Conservation (phyloP, 2,113 vertebrate species). For the Nerophis ophidion region DNA sequence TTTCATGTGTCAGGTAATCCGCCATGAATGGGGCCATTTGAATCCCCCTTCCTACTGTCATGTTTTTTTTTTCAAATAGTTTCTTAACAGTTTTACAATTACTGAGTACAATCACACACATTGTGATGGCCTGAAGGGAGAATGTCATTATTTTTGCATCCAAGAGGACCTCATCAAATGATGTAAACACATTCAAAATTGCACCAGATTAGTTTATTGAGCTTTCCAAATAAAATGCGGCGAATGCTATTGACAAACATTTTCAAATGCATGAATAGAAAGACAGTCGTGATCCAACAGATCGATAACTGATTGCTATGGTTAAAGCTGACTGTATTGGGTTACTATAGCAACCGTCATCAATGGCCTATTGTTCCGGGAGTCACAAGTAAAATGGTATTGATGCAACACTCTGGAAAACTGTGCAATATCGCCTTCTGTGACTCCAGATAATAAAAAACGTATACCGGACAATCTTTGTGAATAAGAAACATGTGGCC, state of each 20-base stretch:
- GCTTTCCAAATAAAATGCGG: neutral
- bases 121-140: no score
- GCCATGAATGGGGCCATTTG: no score
- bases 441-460: neutral
- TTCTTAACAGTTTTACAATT: neutral
- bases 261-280: neutral
- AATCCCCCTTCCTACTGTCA: no score
- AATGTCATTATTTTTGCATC: neutral
- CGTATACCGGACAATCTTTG: neutral
- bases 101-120: neutral
- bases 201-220: neutral
- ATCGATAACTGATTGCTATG: slow-evolving; percentile 2
- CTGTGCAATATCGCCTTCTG: neutral
- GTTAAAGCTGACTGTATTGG: neutral
- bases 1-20: no score
- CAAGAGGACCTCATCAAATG: neutral
- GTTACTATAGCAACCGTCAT: slow-evolving; percentile 4
- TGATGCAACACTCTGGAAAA: slow-evolving; percentile 10
- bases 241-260: neutral
- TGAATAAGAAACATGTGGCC: neutral
- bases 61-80: neutral
- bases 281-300: neutral
- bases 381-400: neutral
- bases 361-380: slow-evolving; percentile 3
- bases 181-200: slow-evolving; percentile 1